Conservation (phyloP, 1,140 invertebrate species). For the Drosophila pseudoananassae region DNA sequence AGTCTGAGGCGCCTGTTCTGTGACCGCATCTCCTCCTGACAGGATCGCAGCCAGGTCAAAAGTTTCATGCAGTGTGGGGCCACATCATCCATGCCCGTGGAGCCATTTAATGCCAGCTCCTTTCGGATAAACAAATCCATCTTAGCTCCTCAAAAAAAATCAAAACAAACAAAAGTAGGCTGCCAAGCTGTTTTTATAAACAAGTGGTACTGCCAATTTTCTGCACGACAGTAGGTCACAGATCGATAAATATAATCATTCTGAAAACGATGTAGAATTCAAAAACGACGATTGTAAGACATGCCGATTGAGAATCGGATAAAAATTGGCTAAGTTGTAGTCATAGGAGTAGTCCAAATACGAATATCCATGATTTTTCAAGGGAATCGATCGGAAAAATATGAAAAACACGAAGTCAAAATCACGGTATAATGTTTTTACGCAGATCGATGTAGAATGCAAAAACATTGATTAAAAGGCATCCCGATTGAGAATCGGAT, state of each 20-base stretch:
- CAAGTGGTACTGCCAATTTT: neutral
- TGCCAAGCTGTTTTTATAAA: neutral
- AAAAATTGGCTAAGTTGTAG: too few species aligned
- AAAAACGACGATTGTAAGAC: too few species aligned
- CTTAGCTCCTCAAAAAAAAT: neutral
- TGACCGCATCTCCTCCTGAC: constrained; percentile 42
- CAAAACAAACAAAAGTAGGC: neutral
- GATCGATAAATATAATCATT: neutral
- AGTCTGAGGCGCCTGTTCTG: constrained; percentile 32
- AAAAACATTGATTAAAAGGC: too few species aligned
- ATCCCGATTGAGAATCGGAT: too few species aligned
- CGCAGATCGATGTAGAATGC: too few species aligned
- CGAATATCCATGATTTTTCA: too few species aligned
- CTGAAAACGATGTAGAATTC: too few species aligned
- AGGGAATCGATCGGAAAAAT: too few species aligned
- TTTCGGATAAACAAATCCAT: constrained; percentile 61
- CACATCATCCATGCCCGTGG: constrained; percentile 48
- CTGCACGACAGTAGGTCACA: neutral
- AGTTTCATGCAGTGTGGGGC: constrained; percentile 42
- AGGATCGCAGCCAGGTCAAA: constrained; percentile 50
- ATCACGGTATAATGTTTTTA: too few species aligned
- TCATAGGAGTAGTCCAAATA: too few species aligned
- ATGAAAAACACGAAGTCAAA: too few species aligned
- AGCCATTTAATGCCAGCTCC: constrained; percentile 34
- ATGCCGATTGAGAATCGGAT: too few species aligned